phyloP scores from a whole-genome alignment of 2,888 invertebrate species.

The Horisme vitalbata region DNA sequence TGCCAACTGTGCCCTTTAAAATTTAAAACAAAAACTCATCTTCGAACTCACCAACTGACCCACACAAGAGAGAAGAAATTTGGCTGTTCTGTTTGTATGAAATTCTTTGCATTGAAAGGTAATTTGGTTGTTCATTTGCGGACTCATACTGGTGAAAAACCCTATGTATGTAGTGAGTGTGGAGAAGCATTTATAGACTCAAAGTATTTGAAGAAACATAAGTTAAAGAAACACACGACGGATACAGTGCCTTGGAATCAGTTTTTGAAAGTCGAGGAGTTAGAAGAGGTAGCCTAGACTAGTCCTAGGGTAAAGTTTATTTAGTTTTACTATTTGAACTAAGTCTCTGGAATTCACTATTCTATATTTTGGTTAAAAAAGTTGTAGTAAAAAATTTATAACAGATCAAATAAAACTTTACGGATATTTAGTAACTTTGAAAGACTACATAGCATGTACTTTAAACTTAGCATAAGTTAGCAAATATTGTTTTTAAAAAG shows the following conservation, averaged over 20 bases:
- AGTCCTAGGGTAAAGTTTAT: no score
- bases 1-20: conserved; percentile 70
- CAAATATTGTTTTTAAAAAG: no score
- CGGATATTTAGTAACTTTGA: no score
- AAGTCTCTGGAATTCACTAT: no score
- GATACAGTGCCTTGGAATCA: conserved; percentile 73
- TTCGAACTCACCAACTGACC: conserved; percentile 75
- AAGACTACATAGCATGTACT: no score
- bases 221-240: conserved; percentile 71
- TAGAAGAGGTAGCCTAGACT: conserved; percentile 1
- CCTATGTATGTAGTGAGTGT: conserved; percentile 72
- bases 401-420: no score
- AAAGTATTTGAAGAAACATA: conserved; percentile 78
- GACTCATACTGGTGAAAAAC: conserved; percentile 78
- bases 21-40: conserved; percentile 77
- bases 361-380: no score
- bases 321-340: no score
- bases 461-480: no score
- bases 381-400: no score
- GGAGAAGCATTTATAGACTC: conserved; percentile 79
- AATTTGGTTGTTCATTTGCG: conserved; percentile 76
- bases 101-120: conserved; percentile 78
- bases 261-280: conserved; percentile 44
- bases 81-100: conserved; percentile 79
- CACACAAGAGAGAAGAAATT: conserved; percentile 79